Conservation (phyloP, 2,888 invertebrate genomes). For the Invenusta paracnida region DNA sequence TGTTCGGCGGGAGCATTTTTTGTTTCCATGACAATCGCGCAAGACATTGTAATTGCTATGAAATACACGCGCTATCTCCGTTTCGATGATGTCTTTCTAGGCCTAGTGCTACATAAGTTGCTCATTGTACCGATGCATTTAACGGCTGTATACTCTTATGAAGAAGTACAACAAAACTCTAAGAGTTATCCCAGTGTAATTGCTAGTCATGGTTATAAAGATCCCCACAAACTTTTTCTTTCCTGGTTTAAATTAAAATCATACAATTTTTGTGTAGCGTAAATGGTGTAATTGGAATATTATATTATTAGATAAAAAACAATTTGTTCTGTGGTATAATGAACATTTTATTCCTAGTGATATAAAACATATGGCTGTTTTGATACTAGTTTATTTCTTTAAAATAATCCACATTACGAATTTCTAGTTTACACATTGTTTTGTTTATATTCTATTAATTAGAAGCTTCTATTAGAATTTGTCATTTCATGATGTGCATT, state of each 20-base stretch:
- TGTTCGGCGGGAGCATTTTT: constrained; percentile 81
- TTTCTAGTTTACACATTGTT: no score
- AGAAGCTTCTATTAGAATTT: no score
- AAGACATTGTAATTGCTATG: constrained; percentile 73
- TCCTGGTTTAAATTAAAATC: constrained; percentile 32
- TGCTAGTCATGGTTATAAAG: constrained; percentile 39
- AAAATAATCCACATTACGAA: no score
- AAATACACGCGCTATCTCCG: constrained; percentile 76
- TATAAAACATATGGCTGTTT: no score
- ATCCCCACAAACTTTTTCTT: constrained; percentile 5
- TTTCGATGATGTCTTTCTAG: constrained; percentile 84
- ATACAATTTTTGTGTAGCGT: constrained; percentile 28
- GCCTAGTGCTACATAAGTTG: constrained; percentile 76
- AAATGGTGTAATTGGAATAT: no score
- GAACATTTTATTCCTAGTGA: no score
- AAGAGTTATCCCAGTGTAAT: constrained; percentile 8
- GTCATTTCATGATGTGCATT: no score
- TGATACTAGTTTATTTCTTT: no score
- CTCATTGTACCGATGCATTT: constrained; percentile 71
- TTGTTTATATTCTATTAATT: no score
- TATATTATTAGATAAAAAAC: no score
- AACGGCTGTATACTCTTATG: constrained; percentile 32
- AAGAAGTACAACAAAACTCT: constrained; percentile 29
- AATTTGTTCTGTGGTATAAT: no score
- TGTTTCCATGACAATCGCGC: constrained; percentile 69